A percentile compares a stretch with the other conserved stretches of the same genome.
Evolutionary conservation across 2,888 invertebrate genomes (phyloP).

Genomic region (Apotomis capreana): DNA sequence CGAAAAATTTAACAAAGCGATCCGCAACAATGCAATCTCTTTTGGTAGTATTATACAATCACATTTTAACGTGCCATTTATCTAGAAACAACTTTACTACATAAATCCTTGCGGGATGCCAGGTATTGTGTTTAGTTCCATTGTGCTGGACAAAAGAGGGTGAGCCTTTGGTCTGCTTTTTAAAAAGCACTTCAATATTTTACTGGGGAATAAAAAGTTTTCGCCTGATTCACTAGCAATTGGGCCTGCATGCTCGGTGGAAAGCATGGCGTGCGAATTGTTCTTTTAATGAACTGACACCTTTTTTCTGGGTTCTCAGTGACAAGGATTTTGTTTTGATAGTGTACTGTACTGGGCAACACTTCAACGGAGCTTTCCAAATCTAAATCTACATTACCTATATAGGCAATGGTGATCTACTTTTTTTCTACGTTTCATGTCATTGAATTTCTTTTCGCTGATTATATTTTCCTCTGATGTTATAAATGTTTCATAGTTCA

Average conservation of each 20-base stretch:
- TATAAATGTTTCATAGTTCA: no score
- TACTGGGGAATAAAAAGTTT: constrained; percentile 31
- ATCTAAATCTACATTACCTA: background rate
- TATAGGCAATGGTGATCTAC: no score
- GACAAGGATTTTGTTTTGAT: background rate
- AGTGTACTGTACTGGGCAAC: no score
- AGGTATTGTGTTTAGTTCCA: constrained; percentile 34
- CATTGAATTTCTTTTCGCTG: no score
- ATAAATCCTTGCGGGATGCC: constrained; percentile 26
- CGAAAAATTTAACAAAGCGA: background rate
- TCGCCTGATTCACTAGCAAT: constrained; percentile 32
- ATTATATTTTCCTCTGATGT: no score
- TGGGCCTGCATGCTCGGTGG: constrained; percentile 33
- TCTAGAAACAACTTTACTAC: constrained; percentile 13
- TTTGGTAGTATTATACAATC: background rate
- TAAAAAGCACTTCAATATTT: constrained; percentile 39
- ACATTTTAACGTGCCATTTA: constrained; percentile 15
- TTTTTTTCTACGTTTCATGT: no score
- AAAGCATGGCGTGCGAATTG: constrained; percentile 24
- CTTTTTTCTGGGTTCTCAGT: constrained; percentile 11
- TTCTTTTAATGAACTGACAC: constrained; percentile 37
- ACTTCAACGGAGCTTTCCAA: background rate
- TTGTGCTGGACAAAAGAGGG: constrained; percentile 34
- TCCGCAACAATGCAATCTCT: background rate
- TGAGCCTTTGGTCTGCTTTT: constrained; percentile 36